Evolutionary conservation across 1,140 invertebrate genomes (phyloP).

Genomic region (Drosophila tani): DNA sequence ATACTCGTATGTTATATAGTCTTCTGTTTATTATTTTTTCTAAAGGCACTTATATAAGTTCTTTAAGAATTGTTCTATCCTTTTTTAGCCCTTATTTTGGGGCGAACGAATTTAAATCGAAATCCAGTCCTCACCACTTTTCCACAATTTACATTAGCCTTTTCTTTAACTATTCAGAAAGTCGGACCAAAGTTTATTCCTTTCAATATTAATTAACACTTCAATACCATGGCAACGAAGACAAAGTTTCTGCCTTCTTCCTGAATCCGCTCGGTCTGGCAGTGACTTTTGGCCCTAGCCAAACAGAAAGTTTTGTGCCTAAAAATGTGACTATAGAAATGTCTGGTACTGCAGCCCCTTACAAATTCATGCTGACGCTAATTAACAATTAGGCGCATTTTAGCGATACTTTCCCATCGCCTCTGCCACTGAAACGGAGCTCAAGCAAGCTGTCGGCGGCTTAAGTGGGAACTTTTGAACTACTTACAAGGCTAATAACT

Average conservation of each 20-base stretch:
- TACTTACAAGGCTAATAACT: constrained; percentile 82
- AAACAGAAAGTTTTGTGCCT: constrained; percentile 72
- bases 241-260: constrained; percentile 68
- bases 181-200: constrained; percentile 80
- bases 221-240: constrained; percentile 74
- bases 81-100: neutral
- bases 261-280: constrained; percentile 43
- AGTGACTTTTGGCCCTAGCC: constrained; percentile 65
- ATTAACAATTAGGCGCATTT: constrained; percentile 84
- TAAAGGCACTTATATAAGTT: too few species aligned
- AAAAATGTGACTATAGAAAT: constrained; percentile 73
- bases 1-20: too few species aligned
- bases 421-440: constrained; percentile 10
- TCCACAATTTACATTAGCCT: constrained; percentile 22
- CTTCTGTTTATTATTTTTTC: too few species aligned
- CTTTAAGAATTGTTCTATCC: neutral
- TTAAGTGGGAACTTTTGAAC: constrained; percentile 68
- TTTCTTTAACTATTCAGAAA: constrained; percentile 51
- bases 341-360: constrained; percentile 62
- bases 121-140: constrained; percentile 7
- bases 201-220: constrained; percentile 85
- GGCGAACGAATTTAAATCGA: constrained; percentile 5
- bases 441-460: constrained; percentile 27
- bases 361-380: constrained; percentile 79
- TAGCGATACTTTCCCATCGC: constrained; percentile 58